Percentiles rank a stretch among this genome's conserved stretches.
Conservation (phyloP, 2,113 vertebrate species). For the Dromiciops gliroides region DNA sequence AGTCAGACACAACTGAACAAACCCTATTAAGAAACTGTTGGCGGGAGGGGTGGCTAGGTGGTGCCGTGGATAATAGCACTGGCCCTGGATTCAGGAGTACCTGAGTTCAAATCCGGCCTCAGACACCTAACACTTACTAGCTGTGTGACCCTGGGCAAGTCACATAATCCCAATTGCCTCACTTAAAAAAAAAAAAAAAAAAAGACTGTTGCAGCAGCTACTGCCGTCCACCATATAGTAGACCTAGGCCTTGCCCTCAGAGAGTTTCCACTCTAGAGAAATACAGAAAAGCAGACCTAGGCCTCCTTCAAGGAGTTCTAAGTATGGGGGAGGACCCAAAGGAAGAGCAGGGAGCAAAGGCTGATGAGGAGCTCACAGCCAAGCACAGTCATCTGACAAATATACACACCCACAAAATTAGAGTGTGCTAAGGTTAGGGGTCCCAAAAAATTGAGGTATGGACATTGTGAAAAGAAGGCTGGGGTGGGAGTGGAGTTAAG, state of each 20-base stretch:
- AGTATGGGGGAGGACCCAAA: neutral
- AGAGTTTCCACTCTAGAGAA: neutral
- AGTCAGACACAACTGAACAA: neutral
- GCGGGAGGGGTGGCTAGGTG: too few species aligned
- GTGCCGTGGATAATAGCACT: too few species aligned
- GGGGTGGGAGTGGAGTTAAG: neutral
- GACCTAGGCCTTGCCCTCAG: neutral
- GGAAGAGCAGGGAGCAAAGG: neutral
- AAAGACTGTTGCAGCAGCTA: too few species aligned
- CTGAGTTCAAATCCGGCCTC: too few species aligned
- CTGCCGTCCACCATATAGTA: too few species aligned
- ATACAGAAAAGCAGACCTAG: neutral
- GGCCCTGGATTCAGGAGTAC: too few species aligned
- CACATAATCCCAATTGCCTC: too few species aligned
- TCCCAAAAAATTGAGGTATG: neutral
- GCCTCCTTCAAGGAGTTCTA: neutral
- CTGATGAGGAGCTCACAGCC: neutral
- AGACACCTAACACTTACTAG: too few species aligned
- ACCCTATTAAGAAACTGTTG: neutral
- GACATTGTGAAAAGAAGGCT: neutral
- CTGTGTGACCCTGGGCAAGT: too few species aligned
- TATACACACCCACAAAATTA: neutral
- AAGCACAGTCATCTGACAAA: too few species aligned
- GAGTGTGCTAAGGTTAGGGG: neutral
- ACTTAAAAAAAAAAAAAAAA: too few species aligned